Evolutionary conservation across 2,113 vertebrate species (phyloP), one percentile per base, ranked within the genome.

Genomic region (Dolichotis patagonum): DNA sequence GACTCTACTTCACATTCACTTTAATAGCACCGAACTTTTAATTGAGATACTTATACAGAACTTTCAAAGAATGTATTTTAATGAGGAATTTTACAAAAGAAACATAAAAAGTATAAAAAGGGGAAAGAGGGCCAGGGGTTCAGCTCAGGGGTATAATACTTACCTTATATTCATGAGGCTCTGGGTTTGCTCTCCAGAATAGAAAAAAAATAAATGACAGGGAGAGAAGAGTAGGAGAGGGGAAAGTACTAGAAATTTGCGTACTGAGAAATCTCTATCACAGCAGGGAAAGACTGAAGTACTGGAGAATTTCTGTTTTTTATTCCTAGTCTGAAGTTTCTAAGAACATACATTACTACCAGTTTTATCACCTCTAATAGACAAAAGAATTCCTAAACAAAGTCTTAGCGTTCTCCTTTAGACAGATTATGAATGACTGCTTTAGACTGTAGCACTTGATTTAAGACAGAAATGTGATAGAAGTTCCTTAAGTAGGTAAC

Each of bases 51-150:
- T 43, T 5, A 83, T 9, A 56, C 88, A 87, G 52, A 63, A n/a
- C 52, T 84, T 94, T 69, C 58, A 82, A 95, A 94, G 71, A 81
- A 14, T 60, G 12, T 32, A 7, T 89, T 95, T 95, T 92, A 96
- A 83, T 17, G 38, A 22, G 35, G 11, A 56, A 73, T 94, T 97
- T 89, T 71, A 80, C 41, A 71, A 84, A 86, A 60, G 67, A 85
- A 73, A n/a, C 52, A 35, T 71, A 71, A 69, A 90, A 75, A 5
- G 16, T 5, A 65, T 71, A 90, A 82, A 93, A 54, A 3, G 24
- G 5, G 87, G 49, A 67, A 88, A 56, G 52, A 88, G n/a, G 52
- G 5, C 3, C 12, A 5, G 52, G 26, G 49, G 4, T 30, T 52
- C 49, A 88, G 43, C 63, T 54, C 52, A 58, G 43, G 26, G 62